Base-by-base conservation (phyloP, 1,140 invertebrate genomes). In the Apis laboriosa region DNA sequence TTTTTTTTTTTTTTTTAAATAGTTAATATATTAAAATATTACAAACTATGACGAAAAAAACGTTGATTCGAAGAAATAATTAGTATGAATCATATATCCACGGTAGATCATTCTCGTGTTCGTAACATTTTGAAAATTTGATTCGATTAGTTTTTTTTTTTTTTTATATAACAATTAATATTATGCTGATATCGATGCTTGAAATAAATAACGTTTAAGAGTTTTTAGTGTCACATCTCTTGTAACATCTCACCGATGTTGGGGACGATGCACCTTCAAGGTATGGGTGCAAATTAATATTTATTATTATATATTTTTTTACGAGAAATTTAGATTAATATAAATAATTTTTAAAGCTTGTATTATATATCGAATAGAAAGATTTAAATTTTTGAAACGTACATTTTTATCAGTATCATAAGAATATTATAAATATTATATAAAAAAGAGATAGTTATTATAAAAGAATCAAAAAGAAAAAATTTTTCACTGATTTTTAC, bases 21-120 rank as follows among this genome's bases (percentile, higher is more conserved):
- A 81, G 75, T 88, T 88, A 77, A 88, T 89, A 86, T 89, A 89
- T 89, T 89, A 90, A 90, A 90, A 84, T 90, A 88, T 90, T 90
- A 90, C 73, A 86, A 90, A 88, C 89, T 88, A 90, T 87, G 76
- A 85, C 88, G 84, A 86, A 83, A 79, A 24, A 87, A 87, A 87
- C 71, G 87, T 89, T 85, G 87, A 90, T 86, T 68, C 84, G 84
- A 90, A 86, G 90, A 90, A 90, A 89, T 80, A 85, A 86, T 85
- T 82, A 87, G 63, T 80, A 85, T 71, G 84, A 86, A 85, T 24
- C 68, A 66, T 75, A 74, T 82, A 67, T 82, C 78, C 84, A 53
- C 72, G 84, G 83, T 77, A 77, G 78, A 84, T 77, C 66, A 83
- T 68, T 55, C 71, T 86, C 83, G 77, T 84, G 64, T 70, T 81